phyloP scores from a whole-genome alignment of 2,888 invertebrate species.

The Glaucopsyche alexis region DNA sequence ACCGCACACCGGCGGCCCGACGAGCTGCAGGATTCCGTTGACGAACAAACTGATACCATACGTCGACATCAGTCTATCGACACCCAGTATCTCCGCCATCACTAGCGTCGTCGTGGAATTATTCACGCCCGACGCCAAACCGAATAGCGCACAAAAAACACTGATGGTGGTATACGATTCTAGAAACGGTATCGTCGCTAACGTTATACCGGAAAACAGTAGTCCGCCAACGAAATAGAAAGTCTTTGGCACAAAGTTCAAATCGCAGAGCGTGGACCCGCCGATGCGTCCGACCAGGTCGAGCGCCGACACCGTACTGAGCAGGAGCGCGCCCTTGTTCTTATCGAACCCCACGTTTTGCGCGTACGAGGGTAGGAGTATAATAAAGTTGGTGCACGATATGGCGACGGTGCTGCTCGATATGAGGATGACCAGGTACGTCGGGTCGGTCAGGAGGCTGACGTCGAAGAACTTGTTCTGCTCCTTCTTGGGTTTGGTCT shows the following conservation, averaged over 20 bases:
- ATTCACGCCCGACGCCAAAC: slow-evolving; percentile 90
- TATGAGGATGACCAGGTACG: slow-evolving; percentile 89
- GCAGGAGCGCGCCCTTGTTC: slow-evolving; percentile 83
- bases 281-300: slow-evolving; percentile 92
- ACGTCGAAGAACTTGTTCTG: slow-evolving; percentile 86
- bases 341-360: slow-evolving; percentile 85
- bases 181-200: slow-evolving; percentile 85
- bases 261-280: slow-evolving; percentile 90
- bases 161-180: slow-evolving; percentile 82
- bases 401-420: slow-evolving; percentile 93
- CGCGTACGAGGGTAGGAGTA: slow-evolving; percentile 88
- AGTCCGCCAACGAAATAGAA: slow-evolving; percentile 91
- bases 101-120: slow-evolving; percentile 92
- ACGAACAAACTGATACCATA: slow-evolving; percentile 93
- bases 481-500: slow-evolving; percentile 56
- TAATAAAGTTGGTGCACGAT: slow-evolving; percentile 93
- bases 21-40: slow-evolving; percentile 88
- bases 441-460: slow-evolving; percentile 85
- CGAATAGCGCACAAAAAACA: slow-evolving; percentile 87
- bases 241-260: slow-evolving; percentile 87
- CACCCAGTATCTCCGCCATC: slow-evolving; percentile 93
- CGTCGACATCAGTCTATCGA: slow-evolving; percentile 89
- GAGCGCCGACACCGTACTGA: slow-evolving; percentile 89
- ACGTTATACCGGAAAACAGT: slow-evolving; percentile 87
- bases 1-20: slow-evolving; percentile 91